A percentile compares a stretch with the other conserved stretches of the same genome.
Evolutionary conservation across 2,797 vertebrate genomes (phyloP).

Genomic region (Corythornis leucogaster): DNA sequence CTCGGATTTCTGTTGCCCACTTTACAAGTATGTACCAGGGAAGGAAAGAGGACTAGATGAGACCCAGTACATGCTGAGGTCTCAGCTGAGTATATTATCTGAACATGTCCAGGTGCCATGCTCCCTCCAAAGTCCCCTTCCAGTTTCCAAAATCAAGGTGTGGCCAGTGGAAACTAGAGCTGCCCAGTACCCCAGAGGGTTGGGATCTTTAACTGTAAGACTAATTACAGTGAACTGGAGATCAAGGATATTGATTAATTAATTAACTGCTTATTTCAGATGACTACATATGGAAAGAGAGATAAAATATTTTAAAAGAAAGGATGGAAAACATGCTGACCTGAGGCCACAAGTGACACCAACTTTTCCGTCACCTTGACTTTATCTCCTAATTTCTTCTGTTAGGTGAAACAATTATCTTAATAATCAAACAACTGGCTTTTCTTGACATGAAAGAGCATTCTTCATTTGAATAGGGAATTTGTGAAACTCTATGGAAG

Average conservation of each 20-base stretch:
- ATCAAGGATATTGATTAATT: background rate
- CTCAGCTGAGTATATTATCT: background rate
- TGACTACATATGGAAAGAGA: background rate
- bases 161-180: background rate
- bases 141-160: background rate
- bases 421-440: background rate
- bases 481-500: background rate
- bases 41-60: background rate
- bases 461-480: background rate
- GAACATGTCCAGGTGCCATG: background rate
- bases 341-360: background rate
- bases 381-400: background rate
- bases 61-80: rapidly evolving
- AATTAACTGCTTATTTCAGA: background rate
- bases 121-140: background rate
- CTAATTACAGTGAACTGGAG: background rate
- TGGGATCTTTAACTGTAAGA: background rate
- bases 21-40: background rate
- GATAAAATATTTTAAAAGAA: background rate
- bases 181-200: background rate
- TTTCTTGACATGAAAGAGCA: background rate
- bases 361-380: background rate
- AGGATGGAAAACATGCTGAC: background rate
- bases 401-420: background rate
- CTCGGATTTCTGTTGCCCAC: background rate